A percentile compares a stretch with the other conserved stretches of the same genome.
These are phyloP conservation scores for Bactericera cockerelli DNA, from an alignment of 1,140 invertebrate species.

Conservation along the genomic window DNA sequence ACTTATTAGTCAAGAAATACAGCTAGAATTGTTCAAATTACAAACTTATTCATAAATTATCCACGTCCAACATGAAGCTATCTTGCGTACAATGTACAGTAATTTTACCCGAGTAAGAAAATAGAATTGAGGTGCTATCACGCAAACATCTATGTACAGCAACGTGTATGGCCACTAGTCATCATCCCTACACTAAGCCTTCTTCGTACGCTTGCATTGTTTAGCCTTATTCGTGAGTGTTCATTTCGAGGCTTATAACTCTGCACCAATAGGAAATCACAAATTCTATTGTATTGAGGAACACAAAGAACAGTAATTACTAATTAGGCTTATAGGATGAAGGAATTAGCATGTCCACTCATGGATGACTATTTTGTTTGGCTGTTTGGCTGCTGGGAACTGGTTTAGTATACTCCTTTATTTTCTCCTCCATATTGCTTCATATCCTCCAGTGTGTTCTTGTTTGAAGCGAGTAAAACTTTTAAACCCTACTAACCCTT, in stretches of 20 bases:
- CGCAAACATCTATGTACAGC: not conserved
- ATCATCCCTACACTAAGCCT: not conserved
- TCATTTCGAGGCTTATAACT: slow-evolving; percentile 6
- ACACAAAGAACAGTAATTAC: slow-evolving; percentile 1
- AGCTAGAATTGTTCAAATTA: too few species aligned
- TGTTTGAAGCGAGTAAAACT: too few species aligned
- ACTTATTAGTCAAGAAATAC: too few species aligned
- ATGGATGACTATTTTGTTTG: not conserved
- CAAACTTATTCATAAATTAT: too few species aligned
- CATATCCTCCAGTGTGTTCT: not conserved
- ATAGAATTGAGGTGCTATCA: slow-evolving; percentile 3
- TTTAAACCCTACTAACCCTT: too few species aligned
- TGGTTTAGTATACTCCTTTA: not conserved
- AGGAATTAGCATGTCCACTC: slow-evolving; percentile 8
- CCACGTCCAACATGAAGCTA: too few species aligned
- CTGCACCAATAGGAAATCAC: slow-evolving; percentile 1
- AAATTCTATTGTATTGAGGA: slow-evolving; percentile 7
- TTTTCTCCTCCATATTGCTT: not conserved
- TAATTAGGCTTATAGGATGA: slow-evolving; percentile 1
- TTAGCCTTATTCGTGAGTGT: slow-evolving; percentile 6
- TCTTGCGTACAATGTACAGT: too few species aligned
- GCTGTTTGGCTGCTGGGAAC: not conserved
- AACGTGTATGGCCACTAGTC: too few species aligned
- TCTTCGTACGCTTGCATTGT: not conserved
- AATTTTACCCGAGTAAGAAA: not conserved